Evolutionary conservation across 1,140 invertebrate genomes (phyloP), one percentile per base, ranked within the genome.

Genomic region (Bombyx mori): DNA sequence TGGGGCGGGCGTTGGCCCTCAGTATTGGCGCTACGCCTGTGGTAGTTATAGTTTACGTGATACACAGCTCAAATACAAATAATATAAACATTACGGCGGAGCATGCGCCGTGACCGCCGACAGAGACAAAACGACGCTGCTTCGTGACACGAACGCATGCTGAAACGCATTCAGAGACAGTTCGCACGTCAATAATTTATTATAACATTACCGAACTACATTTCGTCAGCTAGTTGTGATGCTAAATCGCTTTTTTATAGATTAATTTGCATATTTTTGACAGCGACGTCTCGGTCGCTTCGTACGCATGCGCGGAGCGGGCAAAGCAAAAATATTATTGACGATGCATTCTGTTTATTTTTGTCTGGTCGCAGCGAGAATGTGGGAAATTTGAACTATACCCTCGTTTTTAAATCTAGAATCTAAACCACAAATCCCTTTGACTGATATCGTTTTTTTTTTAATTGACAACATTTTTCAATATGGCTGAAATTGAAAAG

Each of bases 31-130:
- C 75, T 79, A 75, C 75, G 79, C 71, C 80, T 87, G 86, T 88
- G 82, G 88, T 89, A 89, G 86, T 89, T 89, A 85, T 88, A 88
- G 88, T 89, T 88, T 89, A 89, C 88, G 80, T 83, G 88, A 89
- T 89, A 89, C 86, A 89, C 85, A 88, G 82, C 82, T 88, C 82
- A 88, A 89, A 89, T 89, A 89, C 88, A 88, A 89, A 89, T 89
- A 89, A 89, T 89, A 89, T 89, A 89, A 88, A 88, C 88, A 89
- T 87, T 82, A 81, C 77, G 74, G 68, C 77, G 58, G 81, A 78
- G 82, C 83, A 86, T 86, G 85, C 80, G 82, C 83, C 54, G 63
- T 84, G 58, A 52, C 49, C 12, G 64, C 77, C 73, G 82, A 85
- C 73, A 77, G 84, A 65, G 82, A 85, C 71, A 74, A 66, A 71